A percentile compares a stretch with the other conserved stretches of the same genome.
Conservation (phyloP, 2,797 vertebrate species). For the Dendrocincla tyrannina region DNA sequence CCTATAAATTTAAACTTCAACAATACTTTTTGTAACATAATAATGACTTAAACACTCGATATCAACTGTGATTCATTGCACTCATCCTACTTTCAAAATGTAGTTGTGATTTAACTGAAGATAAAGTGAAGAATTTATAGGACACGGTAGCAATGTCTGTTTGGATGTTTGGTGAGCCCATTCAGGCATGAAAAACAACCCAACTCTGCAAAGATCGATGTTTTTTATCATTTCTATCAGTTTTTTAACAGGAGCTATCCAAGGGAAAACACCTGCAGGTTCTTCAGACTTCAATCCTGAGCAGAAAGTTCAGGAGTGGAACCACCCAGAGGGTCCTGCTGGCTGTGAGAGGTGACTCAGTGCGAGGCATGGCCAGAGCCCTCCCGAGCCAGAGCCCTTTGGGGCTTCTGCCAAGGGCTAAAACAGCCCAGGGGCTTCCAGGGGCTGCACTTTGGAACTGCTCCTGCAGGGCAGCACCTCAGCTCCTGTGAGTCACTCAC, state of each 20-base stretch:
- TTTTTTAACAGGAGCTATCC: background rate
- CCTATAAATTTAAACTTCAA: conserved; percentile 32
- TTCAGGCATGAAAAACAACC: background rate
- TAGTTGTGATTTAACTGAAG: background rate
- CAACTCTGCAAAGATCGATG: background rate
- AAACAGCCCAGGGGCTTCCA: background rate
- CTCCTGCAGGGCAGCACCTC: background rate
- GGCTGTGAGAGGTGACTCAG: background rate
- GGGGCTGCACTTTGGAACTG: background rate
- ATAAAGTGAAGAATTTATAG: conserved; percentile 3
- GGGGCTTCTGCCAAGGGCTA: background rate
- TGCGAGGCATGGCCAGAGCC: background rate
- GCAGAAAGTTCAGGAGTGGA: background rate
- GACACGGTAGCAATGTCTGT: background rate
- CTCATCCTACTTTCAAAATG: background rate
- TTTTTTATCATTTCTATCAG: background rate
- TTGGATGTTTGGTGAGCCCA: background rate
- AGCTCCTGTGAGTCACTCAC: background rate
- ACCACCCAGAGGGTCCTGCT: background rate
- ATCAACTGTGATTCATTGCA: background rate
- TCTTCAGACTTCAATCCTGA: background rate
- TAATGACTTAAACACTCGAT: conserved; percentile 10
- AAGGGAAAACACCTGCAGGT: background rate
- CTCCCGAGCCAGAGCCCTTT: background rate
- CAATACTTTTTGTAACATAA: conserved; percentile 8